Base-by-base conservation (phyloP, 2,797 vertebrate genomes). In the Gymnothorax javanicus region DNA sequence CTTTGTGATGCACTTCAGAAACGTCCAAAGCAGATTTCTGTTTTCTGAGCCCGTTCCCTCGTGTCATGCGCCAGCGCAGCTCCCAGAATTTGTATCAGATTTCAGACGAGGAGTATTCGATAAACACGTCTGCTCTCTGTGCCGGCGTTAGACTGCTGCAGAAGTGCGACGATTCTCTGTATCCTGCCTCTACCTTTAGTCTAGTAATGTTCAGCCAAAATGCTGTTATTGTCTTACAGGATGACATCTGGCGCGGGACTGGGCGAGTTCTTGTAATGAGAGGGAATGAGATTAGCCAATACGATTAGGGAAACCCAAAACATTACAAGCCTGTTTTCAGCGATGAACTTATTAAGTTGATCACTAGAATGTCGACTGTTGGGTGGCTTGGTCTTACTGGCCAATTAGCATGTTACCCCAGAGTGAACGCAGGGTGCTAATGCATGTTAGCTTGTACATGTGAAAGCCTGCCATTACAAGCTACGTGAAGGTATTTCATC, bases 231-330 rank as follows among this genome's bases (percentile, higher is more conserved):
- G 27, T 58, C 13, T 58, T 12, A 27, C 6, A 57, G 11, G 50
- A 12, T 43, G 23, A 27, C 82, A 84, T 58, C 59, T 62, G 82
- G 58, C 50, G 59, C 8, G 58, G 27, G 25, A 84, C 62, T 84
- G 62, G 25, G 82, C 20, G 50, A 84, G 25, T 27, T 23, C n/a
- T 58, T 83, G 56, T 57, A 59, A 83, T 33, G 81, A 83, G 6
- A 13, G 33, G 33, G 33, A 84, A 43, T 59, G 12, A 62, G 59
- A 84, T 84, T 84, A 33, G 13, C 15, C 58, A 84, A 84, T 84
- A 15, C 50, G 82, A 84, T 60, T 84, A 43, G 23, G 11, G 82
- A 25, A 33, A 84, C 57, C 50, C 25, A 62, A 71, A 71, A 3
- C 57, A 58, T 12, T 54, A 23, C n/a, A 11, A 43, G 52, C 12